These are phyloP conservation scores for Gila orcuttii DNA, from an alignment of 2,113 vertebrate genomes.

Conservation along the genomic window DNA sequence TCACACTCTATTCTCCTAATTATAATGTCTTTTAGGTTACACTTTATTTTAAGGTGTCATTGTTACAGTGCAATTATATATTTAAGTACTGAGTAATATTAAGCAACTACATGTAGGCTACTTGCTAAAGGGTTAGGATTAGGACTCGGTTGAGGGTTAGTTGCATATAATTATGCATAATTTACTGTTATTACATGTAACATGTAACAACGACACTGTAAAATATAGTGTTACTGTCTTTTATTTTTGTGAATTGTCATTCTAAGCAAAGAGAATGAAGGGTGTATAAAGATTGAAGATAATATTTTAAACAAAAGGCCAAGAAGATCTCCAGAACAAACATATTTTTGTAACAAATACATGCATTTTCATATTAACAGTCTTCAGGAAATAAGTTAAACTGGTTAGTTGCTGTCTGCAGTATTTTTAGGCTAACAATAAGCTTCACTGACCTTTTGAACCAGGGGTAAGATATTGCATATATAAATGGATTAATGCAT, in stretches of 20 bases:
- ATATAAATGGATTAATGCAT: slow-evolving; percentile 56
- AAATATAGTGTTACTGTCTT: too few species aligned
- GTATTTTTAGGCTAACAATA: slow-evolving; percentile 2
- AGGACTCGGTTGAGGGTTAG: too few species aligned
- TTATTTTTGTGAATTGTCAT: too few species aligned
- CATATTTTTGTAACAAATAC: neutral
- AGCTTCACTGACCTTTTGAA: slow-evolving; percentile 37
- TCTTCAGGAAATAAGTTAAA: slow-evolving; percentile 1
- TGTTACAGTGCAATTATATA: too few species aligned
- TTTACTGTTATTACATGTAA: too few species aligned
- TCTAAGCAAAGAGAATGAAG: neutral
- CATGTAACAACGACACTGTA: too few species aligned
- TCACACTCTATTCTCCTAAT: neutral
- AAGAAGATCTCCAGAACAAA: neutral
- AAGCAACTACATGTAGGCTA: too few species aligned
- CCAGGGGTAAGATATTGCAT: slow-evolving; percentile 59
- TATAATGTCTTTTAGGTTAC: too few species aligned
- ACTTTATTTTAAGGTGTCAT: too few species aligned
- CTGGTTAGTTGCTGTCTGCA: neutral
- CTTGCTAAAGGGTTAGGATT: too few species aligned
- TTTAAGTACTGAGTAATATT: too few species aligned
- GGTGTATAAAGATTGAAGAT: neutral
- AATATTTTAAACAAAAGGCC: neutral
- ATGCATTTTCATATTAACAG: neutral
- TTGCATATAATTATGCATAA: too few species aligned